Base-by-base conservation (phyloP, 2,888 invertebrate species). In the Lasius fuliginosus region DNA sequence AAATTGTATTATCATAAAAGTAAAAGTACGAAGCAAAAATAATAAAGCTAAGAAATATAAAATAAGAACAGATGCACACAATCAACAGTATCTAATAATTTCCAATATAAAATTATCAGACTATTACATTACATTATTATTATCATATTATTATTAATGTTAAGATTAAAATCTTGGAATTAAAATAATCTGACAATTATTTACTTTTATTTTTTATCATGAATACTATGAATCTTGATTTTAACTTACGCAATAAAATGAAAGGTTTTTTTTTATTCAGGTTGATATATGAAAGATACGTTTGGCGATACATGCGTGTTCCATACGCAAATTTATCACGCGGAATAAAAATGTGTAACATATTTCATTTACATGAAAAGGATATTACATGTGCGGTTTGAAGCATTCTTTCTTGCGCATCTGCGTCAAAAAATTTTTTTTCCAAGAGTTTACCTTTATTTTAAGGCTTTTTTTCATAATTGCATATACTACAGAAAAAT, bases 301-400 rank as follows among this genome's bases (percentile, higher is more conserved):
- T 62, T 62, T 33, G n/a, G 33, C 30, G 15, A 18, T n/a, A 33
- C 18, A 33, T 36, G 60, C 30, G 27, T 30, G 18, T 30, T 62
- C 8, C 33, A 62, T 62, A n/a, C 8, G 33, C 9, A 9, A 62
- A 62, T 33, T 62, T 62, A 36, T 62, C n/a, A 36, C 9, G 33
- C 18, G 18, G 33, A 33, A 62, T 62, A 62, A 62, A 62, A 62
- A 62, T 30, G 62, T 30, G 18, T 36, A 36, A 33, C 62, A 33
- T 62, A 33, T 62, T 62, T 62, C 62, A 62, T 62, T 62, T 62
- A 33, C 30, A 30, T 3, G 18, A 74, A 60, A 69, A 53, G 53
- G 33, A 30, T 18, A 62, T 62, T 18, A 18, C 33, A 9, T 30
- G 6, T 60, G 33, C 60, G 6, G 33, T 33, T 33, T 62, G 62